A percentile compares a stretch with the other conserved stretches of the same genome.
phyloP scores from a whole-genome alignment of 2,113 vertebrate genomes.

The Colius striatus region DNA sequence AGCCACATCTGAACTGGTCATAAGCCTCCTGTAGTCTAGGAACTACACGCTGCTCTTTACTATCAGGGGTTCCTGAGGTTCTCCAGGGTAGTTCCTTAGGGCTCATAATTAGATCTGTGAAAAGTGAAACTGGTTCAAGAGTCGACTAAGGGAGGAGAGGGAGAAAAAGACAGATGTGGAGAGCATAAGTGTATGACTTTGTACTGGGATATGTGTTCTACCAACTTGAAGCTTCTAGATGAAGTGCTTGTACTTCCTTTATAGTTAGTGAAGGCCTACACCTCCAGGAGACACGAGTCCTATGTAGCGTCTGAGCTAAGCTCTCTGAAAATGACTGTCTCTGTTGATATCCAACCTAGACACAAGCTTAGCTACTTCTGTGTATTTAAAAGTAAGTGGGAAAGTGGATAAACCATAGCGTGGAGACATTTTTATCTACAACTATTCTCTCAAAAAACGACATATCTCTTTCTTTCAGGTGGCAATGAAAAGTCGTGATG shows the following conservation, averaged over 20 bases:
- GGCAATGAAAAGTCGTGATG: neutral
- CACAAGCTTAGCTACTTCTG: neutral
- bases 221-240: neutral
- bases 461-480: neutral
- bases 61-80: neutral
- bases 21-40: neutral
- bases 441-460: neutral
- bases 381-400: neutral
- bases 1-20: neutral
- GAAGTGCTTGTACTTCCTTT: neutral
- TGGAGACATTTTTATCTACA: neutral
- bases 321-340: neutral
- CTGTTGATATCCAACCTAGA: neutral
- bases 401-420: neutral
- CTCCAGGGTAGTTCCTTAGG: neutral
- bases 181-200: neutral
- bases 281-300: neutral
- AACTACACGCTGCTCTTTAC: rapidly evolving
- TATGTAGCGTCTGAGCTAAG: neutral
- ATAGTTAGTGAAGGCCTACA: neutral
- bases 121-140: neutral
- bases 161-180: neutral
- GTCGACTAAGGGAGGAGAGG: neutral
- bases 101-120: neutral
- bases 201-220: neutral